Evolutionary conservation across 2,888 invertebrate species (phyloP), one percentile per base, ranked within the genome.

Genomic region (Iphiclides podalirius): DNA sequence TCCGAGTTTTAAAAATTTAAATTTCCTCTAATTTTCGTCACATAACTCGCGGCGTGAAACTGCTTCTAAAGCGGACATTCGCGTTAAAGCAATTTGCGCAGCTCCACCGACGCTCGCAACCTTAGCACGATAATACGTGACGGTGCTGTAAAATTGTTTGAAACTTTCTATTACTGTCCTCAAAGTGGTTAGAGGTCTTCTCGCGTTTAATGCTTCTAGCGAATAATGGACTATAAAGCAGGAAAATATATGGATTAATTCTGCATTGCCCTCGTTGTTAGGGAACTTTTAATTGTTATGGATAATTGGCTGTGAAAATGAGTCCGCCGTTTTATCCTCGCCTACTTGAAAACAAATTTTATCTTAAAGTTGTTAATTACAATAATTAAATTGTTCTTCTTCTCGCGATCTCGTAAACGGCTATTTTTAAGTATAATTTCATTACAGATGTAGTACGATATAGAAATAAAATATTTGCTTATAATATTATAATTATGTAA

Each of bases 1-100:
- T 69, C 70, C 69, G 64, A 66, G 66, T 74, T 45, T 74, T 45
- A 66, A 61, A 63, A 73, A 71, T 71, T 31, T 11, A 2, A 75
- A 71, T 70, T 70, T 65, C 61, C 66, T 61, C 65, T 53, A 52
- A 55, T 58, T 64, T 61, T 58, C 58, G 60, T 63, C 62, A 61
- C 58, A 59, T 55, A 58, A 61, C 56, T 56, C 58, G 56, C 53
- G 54, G 55, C 58, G 46, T 57, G 40, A 47, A 50, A 43, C 50
- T 41, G 47, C 41, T 35, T 34, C 41, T 52, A 53, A 53, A 51
- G 46, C 54, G 49, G 50, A 23, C 50, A 36, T 26, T 44, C 39
- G 52, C 52, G 47, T 53, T 53, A 56, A 50, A 53, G 52, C 50
- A 52, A 53, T 56, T 53, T 47, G 47, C 33, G 39, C 47, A 52